Percentiles rank a stretch among this genome's conserved stretches.
Evolutionary conservation across 2,113 vertebrate genomes (phyloP).

Genomic region (Stomatorhinus ivindoensis): DNA sequence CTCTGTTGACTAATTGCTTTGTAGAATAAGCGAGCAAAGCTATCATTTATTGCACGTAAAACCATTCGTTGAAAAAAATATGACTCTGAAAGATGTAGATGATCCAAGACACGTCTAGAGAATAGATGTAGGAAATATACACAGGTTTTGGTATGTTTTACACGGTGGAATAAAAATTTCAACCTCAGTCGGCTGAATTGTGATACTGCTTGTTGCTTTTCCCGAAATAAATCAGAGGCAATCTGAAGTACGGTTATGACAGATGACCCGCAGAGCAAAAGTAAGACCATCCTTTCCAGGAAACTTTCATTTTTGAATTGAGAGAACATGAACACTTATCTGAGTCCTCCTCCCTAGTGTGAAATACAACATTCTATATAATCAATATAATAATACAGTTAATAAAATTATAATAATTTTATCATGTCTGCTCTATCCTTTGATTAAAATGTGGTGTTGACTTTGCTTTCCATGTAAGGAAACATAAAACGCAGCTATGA

Average conservation of each 20-base stretch:
- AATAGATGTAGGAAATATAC: constrained; percentile 48
- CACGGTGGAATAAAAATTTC: constrained; percentile 39
- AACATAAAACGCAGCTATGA: not conserved
- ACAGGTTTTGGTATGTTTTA: constrained; percentile 53
- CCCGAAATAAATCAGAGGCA: constrained; percentile 52
- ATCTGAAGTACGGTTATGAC: constrained; percentile 50
- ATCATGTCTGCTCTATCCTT: not conserved
- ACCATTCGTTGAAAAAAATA: constrained; percentile 23
- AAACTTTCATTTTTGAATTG: not conserved
- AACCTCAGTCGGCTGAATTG: constrained; percentile 39
- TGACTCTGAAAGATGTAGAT: constrained; percentile 28
- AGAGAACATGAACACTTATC: not conserved
- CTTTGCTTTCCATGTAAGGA: not conserved
- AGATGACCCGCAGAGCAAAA: constrained; percentile 14
- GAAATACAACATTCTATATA: not conserved
- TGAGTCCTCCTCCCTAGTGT: not conserved
- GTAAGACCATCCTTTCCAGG: not conserved
- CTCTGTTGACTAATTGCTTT: not conserved
- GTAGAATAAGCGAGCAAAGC: constrained; percentile 3
- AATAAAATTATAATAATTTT: not conserved
- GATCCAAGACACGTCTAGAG: constrained; percentile 46
- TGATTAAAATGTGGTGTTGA: not conserved
- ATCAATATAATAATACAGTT: not conserved
- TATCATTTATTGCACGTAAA: not conserved
- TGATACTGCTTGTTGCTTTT: constrained; percentile 46